Percentiles rank a stretch among this genome's conserved stretches.
Evolutionary conservation across 2,113 vertebrate species (phyloP).

Genomic region (Gnathonemus longibarbis): DNA sequence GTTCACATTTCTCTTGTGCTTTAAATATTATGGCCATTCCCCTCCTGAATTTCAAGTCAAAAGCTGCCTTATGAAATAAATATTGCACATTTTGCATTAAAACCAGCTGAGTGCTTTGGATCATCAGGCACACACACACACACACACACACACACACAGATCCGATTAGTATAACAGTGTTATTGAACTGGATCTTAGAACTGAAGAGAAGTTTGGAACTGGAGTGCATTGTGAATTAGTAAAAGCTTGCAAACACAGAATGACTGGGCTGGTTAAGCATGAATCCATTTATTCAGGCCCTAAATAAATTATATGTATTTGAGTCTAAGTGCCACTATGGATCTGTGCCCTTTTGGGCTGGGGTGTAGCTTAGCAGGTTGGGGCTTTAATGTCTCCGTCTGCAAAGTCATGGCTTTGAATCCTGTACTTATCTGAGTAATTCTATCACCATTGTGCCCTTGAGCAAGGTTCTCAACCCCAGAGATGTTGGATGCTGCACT

Average conservation of each 20-base stretch:
- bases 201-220: not conserved
- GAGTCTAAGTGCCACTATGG: not conserved
- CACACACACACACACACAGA: not conserved
- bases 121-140: not conserved
- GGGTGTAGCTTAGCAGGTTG: not conserved
- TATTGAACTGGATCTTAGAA: not conserved
- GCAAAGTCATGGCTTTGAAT: not conserved
- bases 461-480: not conserved
- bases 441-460: not conserved
- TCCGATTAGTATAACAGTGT: not conserved
- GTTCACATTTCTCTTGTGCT: not conserved
- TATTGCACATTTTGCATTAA: not conserved
- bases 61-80: conserved; percentile 4
- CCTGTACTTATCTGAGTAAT: not conserved
- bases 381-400: not conserved
- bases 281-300: not conserved
- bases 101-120: not conserved
- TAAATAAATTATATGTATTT: not conserved
- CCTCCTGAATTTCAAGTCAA: not conserved
- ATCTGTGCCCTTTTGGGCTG: not conserved
- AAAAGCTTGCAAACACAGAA: not conserved
- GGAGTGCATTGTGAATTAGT: not conserved
- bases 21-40: not conserved
- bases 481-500: not conserved
- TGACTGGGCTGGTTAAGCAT: not conserved